phyloP scores from a whole-genome alignment of 2,113 vertebrate species.

The Prunella fulvescens region DNA sequence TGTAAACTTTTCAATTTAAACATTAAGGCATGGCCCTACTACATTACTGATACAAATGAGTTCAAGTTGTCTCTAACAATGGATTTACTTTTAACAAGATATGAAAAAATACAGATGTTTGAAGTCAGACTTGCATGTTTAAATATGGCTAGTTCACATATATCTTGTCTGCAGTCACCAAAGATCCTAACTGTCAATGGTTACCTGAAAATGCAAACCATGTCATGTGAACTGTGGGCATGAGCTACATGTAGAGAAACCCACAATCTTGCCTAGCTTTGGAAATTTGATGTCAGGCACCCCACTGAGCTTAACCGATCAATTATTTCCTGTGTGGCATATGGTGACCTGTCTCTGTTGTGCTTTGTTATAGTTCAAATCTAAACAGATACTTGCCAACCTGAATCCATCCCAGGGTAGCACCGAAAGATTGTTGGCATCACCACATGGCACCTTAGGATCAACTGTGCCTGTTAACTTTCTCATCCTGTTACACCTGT shows the following conservation, averaged over 20 bases:
- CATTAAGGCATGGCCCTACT: background rate
- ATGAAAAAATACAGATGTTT: background rate
- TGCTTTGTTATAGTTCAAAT: background rate
- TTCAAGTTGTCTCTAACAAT: background rate
- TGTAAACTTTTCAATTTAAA: background rate
- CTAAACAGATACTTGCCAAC: background rate
- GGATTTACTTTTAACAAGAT: background rate
- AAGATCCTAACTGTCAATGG: background rate
- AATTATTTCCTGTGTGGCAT: background rate
- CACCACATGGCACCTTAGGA: background rate
- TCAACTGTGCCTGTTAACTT: background rate
- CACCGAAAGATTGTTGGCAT: background rate
- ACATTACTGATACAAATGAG: background rate
- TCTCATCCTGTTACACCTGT: background rate
- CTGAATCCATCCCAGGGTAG: background rate
- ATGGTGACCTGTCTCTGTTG: background rate
- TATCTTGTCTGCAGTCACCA: accelerated
- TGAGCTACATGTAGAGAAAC: background rate
- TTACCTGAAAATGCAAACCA: background rate
- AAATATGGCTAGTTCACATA: background rate
- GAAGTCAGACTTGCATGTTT: background rate
- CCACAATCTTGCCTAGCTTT: background rate
- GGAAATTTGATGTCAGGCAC: background rate
- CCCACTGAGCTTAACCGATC: background rate
- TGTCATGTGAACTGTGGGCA: background rate